These are phyloP conservation scores for Sciurus carolinensis DNA, from an alignment of 2,797 vertebrate species.

Conservation along the genomic window DNA sequence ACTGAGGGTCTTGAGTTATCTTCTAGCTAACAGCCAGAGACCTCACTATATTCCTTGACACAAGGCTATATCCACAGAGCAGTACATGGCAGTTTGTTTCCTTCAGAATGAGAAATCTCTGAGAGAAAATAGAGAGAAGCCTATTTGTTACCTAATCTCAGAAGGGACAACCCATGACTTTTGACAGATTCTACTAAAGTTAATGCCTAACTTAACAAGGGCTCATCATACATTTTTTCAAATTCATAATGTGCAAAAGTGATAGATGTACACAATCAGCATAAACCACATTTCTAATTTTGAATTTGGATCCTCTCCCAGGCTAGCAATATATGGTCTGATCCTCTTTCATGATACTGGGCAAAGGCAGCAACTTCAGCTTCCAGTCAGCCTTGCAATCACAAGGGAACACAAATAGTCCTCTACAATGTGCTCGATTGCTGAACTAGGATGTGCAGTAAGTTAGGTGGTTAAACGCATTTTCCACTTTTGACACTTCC, in stretches of 20 bases:
- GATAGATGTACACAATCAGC: background rate
- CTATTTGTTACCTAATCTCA: background rate
- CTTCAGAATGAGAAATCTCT: background rate
- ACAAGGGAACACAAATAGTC: too few species aligned
- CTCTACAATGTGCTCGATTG: background rate
- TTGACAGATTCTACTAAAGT: background rate
- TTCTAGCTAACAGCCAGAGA: conserved; percentile 11
- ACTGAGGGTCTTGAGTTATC: background rate
- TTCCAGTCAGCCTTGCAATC: background rate
- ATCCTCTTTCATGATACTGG: background rate
- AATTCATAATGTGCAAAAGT: background rate
- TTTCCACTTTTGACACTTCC: background rate
- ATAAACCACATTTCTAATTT: background rate
- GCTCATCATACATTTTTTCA: background rate
- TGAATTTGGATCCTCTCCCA: background rate
- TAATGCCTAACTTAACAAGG: background rate
- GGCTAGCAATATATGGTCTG: background rate
- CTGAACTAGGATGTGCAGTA: background rate
- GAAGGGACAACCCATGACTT: background rate
- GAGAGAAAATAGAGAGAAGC: background rate
- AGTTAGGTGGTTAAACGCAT: background rate
- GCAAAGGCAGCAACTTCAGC: background rate
- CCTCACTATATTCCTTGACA: background rate
- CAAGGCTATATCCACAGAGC: background rate
- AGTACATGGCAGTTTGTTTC: background rate